Evolutionary conservation across 2,113 vertebrate genomes (phyloP), one percentile per base, ranked within the genome.

Genomic region (Eptesicus fuscus): DNA sequence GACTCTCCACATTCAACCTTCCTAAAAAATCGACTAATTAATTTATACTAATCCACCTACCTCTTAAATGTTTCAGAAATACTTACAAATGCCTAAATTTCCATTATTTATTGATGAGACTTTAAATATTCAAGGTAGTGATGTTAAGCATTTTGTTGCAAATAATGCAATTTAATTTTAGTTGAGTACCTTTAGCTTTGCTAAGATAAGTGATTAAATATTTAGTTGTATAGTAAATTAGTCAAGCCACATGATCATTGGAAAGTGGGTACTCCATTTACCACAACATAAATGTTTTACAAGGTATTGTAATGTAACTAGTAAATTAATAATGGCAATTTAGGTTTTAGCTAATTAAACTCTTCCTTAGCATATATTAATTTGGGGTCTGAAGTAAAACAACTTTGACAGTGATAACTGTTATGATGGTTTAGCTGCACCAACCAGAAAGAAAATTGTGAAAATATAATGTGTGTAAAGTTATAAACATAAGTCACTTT

Each of bases 311-410:
- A 98, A 98, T 98, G 96, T 98, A 98, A 96, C 71, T 96, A 97
- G 93, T 98, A 97, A 98, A 98, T 98, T 98, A 98, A 98, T 98
- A 98, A 98, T 98, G 98, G 97, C 97, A 97, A 97, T 98, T 98
- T 98, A 97, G 97, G 92, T 98, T 98, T 98, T 96, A 98, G 95
- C 98, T 98, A 98, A 98, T 98, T 98, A 98, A 98, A 98, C 95
- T 98, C 83, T 96, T 98, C 96, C 94, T 98, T 98, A 93, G 40
- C 86, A 40, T 88, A 97, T 98, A 96, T 96, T 97, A 98, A 98
- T 97, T 98, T 97, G 93, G 35, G 37, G 9, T 97, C 59, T 90
- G 90, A 95, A 90, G 83, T 97, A 97, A 96, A 98, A 98, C 49
- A 97, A 94, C 70, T 91, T 95, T 97, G 96, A 96, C 78, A 96